A percentile compares a stretch with the other conserved stretches of the same genome.
Evolutionary conservation across 2,113 vertebrate species (phyloP).

Genomic region (Zosterops hypoxanthus): DNA sequence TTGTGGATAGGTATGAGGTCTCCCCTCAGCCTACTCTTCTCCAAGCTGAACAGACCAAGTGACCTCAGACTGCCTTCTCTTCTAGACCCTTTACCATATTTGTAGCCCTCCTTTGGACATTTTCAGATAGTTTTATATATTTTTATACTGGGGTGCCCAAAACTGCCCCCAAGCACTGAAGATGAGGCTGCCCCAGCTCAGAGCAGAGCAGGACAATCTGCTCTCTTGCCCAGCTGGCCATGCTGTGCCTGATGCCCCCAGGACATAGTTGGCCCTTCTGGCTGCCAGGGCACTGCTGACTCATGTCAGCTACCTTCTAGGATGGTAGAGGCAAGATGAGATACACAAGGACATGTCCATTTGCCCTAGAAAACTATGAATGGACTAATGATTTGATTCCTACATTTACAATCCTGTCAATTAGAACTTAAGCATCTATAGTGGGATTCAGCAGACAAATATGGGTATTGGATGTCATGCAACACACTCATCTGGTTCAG

Average conservation of each 20-base stretch:
- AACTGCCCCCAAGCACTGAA: fast-evolving
- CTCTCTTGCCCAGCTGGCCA: fast-evolving
- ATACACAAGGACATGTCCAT: background rate
- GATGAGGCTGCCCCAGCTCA: fast-evolving
- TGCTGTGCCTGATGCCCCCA: background rate
- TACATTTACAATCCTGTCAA: background rate
- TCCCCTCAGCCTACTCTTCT: background rate
- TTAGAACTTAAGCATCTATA: background rate
- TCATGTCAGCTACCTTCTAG: background rate
- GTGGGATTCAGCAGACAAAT: background rate
- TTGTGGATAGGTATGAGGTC: background rate
- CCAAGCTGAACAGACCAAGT: background rate
- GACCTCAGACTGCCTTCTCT: background rate
- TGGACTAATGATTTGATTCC: background rate
- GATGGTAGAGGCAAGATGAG: background rate
- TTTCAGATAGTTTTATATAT: background rate
- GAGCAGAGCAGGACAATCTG: background rate
- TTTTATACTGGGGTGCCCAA: background rate
- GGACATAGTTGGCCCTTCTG: background rate
- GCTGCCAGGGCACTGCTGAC: background rate
- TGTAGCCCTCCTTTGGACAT: background rate
- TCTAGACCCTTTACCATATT: background rate
- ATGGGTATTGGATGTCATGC: background rate
- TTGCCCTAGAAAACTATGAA: background rate
- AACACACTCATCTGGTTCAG: background rate